Evolutionary conservation across 2,113 vertebrate species (phyloP).

Genomic region (Anser cygnoides): DNA sequence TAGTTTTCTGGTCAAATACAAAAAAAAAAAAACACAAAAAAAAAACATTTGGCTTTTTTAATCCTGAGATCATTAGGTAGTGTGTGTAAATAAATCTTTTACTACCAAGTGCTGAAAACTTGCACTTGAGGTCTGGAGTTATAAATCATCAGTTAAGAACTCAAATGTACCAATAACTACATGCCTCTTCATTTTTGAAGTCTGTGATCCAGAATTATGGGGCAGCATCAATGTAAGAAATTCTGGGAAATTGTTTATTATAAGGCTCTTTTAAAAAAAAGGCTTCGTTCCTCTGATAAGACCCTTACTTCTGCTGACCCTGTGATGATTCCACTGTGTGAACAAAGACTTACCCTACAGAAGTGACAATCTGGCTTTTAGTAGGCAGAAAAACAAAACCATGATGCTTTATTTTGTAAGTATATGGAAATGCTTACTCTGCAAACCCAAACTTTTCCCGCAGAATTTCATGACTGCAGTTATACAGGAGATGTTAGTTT

Average conservation of each 20-base stretch:
- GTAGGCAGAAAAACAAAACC: neutral
- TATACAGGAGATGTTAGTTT: neutral
- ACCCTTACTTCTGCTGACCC: neutral
- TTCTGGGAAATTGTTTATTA: neutral
- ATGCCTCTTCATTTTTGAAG: neutral
- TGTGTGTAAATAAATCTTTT: neutral
- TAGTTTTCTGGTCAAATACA: neutral
- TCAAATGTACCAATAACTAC: neutral
- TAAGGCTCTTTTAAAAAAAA: neutral
- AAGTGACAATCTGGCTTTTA: neutral
- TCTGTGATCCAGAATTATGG: neutral
- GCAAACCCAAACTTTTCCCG: neutral
- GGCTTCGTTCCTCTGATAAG: accelerated
- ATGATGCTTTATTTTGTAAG: neutral
- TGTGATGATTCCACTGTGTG: neutral
- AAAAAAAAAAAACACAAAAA: neutral
- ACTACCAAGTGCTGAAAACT: neutral
- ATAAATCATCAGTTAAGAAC: neutral
- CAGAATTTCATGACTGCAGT: neutral
- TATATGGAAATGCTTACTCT: neutral
- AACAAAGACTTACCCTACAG: neutral
- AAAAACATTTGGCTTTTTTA: neutral
- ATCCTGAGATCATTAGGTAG: neutral
- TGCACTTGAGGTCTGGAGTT: neutral
- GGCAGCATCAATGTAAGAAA: neutral